Conservation (phyloP, 2,888 invertebrate genomes). For the Geotrupes spiniger region DNA sequence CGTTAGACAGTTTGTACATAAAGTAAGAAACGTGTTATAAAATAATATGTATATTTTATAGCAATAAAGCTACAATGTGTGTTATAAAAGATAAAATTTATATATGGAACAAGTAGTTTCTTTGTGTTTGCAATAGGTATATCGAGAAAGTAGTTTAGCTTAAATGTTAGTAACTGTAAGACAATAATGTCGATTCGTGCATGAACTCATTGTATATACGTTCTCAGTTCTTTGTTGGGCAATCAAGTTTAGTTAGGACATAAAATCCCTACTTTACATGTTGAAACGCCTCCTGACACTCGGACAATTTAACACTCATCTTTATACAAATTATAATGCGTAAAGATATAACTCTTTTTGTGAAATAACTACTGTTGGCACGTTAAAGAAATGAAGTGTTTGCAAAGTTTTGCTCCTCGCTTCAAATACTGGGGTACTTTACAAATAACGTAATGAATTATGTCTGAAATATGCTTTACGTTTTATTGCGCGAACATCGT, state of each 20-base stretch:
- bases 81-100: too few relatives aligned
- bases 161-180: conserved; percentile 13
- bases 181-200: conserved; percentile 22
- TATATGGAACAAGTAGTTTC: conserved; percentile 2
- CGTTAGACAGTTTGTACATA: too few relatives aligned
- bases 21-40: too few relatives aligned
- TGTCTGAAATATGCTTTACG: conserved; percentile 30
- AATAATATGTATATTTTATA: too few relatives aligned
- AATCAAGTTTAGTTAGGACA: conserved; percentile 28
- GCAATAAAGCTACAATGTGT: too few relatives aligned
- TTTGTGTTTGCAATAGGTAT: conserved; percentile 6
- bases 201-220: conserved; percentile 22
- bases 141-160: conserved; percentile 7
- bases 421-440: conserved; percentile 31
- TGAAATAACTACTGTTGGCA: conserved; percentile 28
- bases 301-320: conserved; percentile 25
- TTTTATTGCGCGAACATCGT: conserved; percentile 31
- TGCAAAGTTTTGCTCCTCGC: conserved; percentile 17
- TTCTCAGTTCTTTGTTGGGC: conserved; percentile 25
- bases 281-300: conserved; percentile 26
- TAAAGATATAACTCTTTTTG: conserved; percentile 23
- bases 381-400: conserved; percentile 21
- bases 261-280: conserved; percentile 29
- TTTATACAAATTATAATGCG: conserved; percentile 27
- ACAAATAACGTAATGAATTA: conserved; percentile 35